Evolutionary conservation across 2,797 vertebrate species (phyloP).

Genomic region (Sorex maritimensis): DNA sequence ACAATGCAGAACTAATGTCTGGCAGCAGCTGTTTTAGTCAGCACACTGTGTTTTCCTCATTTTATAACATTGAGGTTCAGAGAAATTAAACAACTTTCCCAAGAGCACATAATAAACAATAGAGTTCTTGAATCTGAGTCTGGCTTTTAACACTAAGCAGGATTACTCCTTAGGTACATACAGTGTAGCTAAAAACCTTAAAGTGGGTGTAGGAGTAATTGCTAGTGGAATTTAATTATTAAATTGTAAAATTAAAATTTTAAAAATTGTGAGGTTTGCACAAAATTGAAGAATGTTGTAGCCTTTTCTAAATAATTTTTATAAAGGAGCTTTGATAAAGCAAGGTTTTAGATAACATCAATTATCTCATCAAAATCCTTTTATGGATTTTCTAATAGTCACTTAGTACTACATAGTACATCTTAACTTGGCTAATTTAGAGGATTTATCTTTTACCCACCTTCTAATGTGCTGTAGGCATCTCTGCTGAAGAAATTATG

Average conservation of each 20-base stretch:
- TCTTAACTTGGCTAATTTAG: slow-evolving; percentile 62
- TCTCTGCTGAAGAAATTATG: slow-evolving; percentile 58
- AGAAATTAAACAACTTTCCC: not conserved
- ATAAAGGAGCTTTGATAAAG: slow-evolving; percentile 64
- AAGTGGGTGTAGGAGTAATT: not conserved
- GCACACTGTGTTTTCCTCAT: slow-evolving; percentile 6
- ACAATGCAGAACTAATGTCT: slow-evolving; percentile 2
- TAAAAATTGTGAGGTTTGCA: slow-evolving; percentile 18
- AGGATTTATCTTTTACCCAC: slow-evolving; percentile 67
- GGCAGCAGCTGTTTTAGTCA: not conserved
- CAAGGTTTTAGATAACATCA: slow-evolving; percentile 58
- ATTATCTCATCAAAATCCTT: slow-evolving; percentile 65
- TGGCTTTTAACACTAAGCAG: slow-evolving; percentile 42
- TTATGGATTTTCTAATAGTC: slow-evolving; percentile 51
- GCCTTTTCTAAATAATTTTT: slow-evolving; percentile 58
- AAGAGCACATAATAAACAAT: not conserved
- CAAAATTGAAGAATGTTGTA: slow-evolving; percentile 20
- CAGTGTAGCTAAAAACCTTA: slow-evolving; percentile 14
- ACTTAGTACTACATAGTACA: slow-evolving; percentile 59
- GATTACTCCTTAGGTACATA: not conserved
- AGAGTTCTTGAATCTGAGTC: slow-evolving; percentile 13
- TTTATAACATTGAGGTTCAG: slow-evolving; percentile 27
- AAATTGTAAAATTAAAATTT: not conserved
- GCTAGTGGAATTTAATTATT: slow-evolving; percentile 21
- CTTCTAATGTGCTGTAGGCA: slow-evolving; percentile 10